Percentiles rank a stretch among this genome's conserved stretches.
Evolutionary conservation across 2,888 invertebrate genomes (phyloP).

Genomic region (Baccha elongata): DNA sequence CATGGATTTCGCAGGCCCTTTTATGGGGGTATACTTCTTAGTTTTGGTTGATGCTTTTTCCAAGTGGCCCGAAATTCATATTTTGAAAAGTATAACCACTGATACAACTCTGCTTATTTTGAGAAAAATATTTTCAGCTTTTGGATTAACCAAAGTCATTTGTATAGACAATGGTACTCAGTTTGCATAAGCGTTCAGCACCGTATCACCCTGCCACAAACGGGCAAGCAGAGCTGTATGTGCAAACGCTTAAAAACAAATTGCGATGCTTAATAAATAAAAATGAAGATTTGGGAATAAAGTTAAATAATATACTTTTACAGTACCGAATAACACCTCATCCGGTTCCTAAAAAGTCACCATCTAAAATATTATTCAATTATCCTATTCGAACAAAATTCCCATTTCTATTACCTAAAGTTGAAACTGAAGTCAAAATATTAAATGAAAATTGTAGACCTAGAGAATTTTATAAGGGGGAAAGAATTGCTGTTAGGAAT

Average conservation of each 20-base stretch:
- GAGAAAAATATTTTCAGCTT: conserved; percentile 17
- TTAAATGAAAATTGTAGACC: background rate
- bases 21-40: background rate
- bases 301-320: conserved; percentile 1
- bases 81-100: background rate
- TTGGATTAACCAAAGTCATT: conserved; percentile 2
- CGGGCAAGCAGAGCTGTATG: conserved; percentile 9
- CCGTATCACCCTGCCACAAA: conserved; percentile 15
- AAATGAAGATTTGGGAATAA: conserved; percentile 11
- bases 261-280: background rate
- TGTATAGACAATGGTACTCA: conserved; percentile 6
- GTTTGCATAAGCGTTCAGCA: conserved; percentile 26
- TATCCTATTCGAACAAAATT: conserved; percentile 24
- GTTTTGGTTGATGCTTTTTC: no score
- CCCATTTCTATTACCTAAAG: conserved; percentile 22
- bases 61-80: background rate
- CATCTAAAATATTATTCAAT: conserved; percentile 20
- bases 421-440: background rate
- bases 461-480: background rate
- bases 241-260: conserved; percentile 17
- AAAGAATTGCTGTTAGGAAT: conserved; percentile 4
- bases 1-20: conserved; percentile 6
- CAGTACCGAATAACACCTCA: conserved; percentile 8
- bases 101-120: background rate
- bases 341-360: background rate